Evolutionary conservation across 2,113 vertebrate genomes (phyloP).

Genomic region (Indicator indicator): DNA sequence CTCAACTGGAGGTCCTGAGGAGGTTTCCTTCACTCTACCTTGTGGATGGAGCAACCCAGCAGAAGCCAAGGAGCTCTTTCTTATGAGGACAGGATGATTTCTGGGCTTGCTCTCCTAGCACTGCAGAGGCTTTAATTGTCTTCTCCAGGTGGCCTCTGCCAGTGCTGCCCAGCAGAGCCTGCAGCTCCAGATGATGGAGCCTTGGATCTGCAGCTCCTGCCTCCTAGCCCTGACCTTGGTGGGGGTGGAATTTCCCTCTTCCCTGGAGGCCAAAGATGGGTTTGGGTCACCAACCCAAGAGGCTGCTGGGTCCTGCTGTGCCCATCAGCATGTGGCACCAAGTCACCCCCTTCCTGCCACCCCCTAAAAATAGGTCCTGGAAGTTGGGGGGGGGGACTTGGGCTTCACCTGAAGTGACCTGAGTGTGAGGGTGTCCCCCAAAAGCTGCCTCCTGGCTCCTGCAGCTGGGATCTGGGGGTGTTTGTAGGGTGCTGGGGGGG

Average conservation of each 20-base stretch:
- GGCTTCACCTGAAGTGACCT: fast-evolving
- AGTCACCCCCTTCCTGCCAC: neutral
- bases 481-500: neutral
- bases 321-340: fast-evolving
- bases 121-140: neutral
- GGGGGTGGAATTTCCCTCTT: neutral
- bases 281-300: no score
- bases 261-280: no score
- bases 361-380: fast-evolving
- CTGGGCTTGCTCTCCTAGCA: neutral
- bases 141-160: neutral
- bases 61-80: neutral
- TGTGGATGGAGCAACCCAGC: neutral
- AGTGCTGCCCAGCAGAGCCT: neutral
- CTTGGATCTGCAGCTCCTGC: neutral
- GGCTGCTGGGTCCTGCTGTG: fast-evolving
- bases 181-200: neutral
- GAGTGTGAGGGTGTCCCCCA: fast-evolving
- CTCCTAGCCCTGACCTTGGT: neutral
- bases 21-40: neutral
- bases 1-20: neutral
- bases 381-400: neutral
- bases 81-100: neutral
- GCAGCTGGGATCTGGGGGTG: no score
- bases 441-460: neutral